These are phyloP conservation scores for Brachypterus glaber DNA, from an alignment of 2,888 invertebrate genomes.

Conservation along the genomic window DNA sequence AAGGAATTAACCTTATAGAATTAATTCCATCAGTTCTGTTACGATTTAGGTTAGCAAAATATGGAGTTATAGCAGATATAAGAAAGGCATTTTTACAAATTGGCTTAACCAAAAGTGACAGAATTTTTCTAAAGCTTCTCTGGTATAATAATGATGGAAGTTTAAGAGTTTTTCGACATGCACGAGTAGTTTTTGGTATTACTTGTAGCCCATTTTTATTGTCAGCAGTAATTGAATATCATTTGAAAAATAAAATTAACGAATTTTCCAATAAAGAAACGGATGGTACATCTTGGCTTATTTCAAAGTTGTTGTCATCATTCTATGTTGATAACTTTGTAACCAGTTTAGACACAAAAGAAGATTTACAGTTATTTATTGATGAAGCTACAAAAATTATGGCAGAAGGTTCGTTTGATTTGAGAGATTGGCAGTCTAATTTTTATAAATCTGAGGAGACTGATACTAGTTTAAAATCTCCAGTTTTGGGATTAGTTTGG, in stretches of 20 bases:
- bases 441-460: no score
- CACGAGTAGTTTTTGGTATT: constrained; percentile 15
- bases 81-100: constrained; percentile 30
- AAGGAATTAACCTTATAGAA: constrained; percentile 17
- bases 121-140: constrained; percentile 26
- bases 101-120: constrained; percentile 19
- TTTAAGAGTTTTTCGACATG: constrained; percentile 13
- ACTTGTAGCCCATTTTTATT: no score
- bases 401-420: constrained; percentile 10
- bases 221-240: constrained; percentile 15
- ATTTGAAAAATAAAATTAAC: no score
- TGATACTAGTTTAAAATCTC: no score
- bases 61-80: constrained; percentile 26
- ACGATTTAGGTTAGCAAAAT: constrained; percentile 16
- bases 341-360: constrained; percentile 4
- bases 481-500: no score
- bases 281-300: constrained; percentile 2
- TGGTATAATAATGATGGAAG: constrained; percentile 17
- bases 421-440: constrained; percentile 15
- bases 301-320: constrained; percentile 1
- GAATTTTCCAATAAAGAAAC: background rate
- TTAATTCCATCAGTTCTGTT: constrained; percentile 14
- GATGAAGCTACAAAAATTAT: constrained; percentile 7
- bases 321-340: constrained; percentile 8
- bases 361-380: constrained; percentile 8